Evolutionary conservation across 2,113 vertebrate species (phyloP).

Genomic region (Ia io): DNA sequence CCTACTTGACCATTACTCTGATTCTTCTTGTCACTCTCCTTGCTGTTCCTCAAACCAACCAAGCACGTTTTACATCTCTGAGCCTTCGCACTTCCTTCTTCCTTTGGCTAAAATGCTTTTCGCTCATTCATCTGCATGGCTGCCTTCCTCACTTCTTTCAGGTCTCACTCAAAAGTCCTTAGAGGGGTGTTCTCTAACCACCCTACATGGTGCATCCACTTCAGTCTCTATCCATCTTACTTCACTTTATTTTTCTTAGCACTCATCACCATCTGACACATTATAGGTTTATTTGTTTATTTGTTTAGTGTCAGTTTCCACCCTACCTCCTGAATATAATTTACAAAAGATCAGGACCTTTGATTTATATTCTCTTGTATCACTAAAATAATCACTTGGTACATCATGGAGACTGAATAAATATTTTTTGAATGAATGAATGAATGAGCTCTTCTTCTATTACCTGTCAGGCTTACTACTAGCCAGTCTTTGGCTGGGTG

Average conservation of each 20-base stretch:
- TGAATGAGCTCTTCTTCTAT: neutral
- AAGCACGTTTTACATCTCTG: neutral
- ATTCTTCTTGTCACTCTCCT: neutral
- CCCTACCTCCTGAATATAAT: neutral
- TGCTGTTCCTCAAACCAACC: neutral
- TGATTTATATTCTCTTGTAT: slow-evolving; percentile 10
- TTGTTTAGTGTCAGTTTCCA: neutral
- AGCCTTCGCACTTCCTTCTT: neutral
- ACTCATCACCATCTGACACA: neutral
- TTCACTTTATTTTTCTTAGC: neutral
- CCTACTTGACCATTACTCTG: too few species aligned
- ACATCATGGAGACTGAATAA: neutral
- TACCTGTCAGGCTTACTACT: neutral
- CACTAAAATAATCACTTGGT: neutral
- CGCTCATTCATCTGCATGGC: neutral
- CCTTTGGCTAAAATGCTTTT: neutral
- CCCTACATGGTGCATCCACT: neutral
- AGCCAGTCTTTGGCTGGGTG: neutral
- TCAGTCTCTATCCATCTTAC: neutral
- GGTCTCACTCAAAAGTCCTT: neutral
- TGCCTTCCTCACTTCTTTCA: neutral
- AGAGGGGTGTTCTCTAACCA: neutral
- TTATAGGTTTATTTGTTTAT: neutral
- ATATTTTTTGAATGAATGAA: slow-evolving; percentile 15
- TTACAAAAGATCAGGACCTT: neutral